Evolutionary conservation across 2,113 vertebrate genomes (phyloP), one percentile per base, ranked within the genome.

Genomic region (Epinephelus lanceolatus): DNA sequence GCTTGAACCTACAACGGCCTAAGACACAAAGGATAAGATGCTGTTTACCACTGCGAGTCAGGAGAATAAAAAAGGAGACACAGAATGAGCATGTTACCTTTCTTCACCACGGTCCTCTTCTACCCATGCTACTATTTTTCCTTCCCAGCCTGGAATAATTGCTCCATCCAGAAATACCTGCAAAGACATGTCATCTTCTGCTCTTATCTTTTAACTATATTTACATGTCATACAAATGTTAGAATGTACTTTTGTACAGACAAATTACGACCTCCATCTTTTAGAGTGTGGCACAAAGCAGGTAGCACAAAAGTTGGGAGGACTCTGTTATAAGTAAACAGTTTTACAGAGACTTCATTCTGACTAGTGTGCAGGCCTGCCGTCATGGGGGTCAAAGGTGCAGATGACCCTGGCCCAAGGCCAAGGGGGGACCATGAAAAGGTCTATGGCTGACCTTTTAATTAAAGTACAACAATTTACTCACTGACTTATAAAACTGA

Each of bases 41-140:
- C 17, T 63, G 1, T 6, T 76, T 30, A 52, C 14, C 6, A 75
- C 9, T 11, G 17, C 76, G 27, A 65, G 56, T 63, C 49, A 65
- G 0, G 4, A 5, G 27, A 23, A 55, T 25, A 56, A 72, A 76
- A 6, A 71, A 1, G 42, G 21, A 13, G n/a, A 30, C 7, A 6
- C 18, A 25, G 45, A 37, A 8, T 14, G 1, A 65, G 25, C 8
- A 19, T 40, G 13, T 89, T 91, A 95, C 96, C 96, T 97, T 85
- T 96, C 97, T 76, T 97, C 97, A 57, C 96, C 96, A 9, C 92
- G 93, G 88, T 99, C 97, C 89, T 99, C 98, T 91, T 99, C 98
- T 57, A 99, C 96, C 98, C 98, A 99, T 53, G 97, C 98, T 87
- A 99, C 98, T 27, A 99, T 99, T 94, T 99, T 99, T 21, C 98